Percentiles rank a stretch among this genome's conserved stretches.
Evolutionary conservation across 1,140 invertebrate genomes (phyloP).

Genomic region (Lordiphosa stackelbergi): DNA sequence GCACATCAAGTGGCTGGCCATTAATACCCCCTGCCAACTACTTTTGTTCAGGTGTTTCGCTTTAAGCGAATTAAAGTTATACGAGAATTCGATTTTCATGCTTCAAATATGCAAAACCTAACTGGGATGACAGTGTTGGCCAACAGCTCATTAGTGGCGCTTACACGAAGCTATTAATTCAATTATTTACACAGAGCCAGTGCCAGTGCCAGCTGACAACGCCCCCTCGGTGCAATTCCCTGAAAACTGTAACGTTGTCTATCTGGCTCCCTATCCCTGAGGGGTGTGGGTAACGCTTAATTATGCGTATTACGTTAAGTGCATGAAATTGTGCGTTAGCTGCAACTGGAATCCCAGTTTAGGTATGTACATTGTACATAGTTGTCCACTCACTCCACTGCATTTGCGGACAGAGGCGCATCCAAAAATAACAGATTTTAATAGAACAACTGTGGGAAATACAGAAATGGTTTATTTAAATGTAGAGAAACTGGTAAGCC

Average conservation of each 20-base stretch:
- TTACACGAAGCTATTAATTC: conserved; percentile 67
- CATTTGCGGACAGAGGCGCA: too few relatives aligned
- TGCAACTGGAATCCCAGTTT: conserved; percentile 41
- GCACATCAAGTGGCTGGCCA: too few relatives aligned
- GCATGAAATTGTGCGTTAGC: conserved; percentile 12
- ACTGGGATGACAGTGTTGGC: background rate
- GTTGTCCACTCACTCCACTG: too few relatives aligned
- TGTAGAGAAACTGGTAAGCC: too few relatives aligned
- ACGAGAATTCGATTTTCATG: too few relatives aligned
- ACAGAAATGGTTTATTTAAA: too few relatives aligned
- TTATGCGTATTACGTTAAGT: conserved; percentile 58
- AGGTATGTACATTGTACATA: background rate
- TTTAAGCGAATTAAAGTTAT: too few relatives aligned
- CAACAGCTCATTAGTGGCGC: conserved; percentile 62
- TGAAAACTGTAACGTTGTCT: conserved; percentile 33
- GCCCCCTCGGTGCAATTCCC: conserved; percentile 25
- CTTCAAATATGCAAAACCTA: too few relatives aligned
- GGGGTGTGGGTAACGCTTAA: conserved; percentile 32
- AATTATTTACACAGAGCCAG: conserved; percentile 58
- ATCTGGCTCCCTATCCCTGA: background rate
- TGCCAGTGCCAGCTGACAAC: conserved; percentile 37
- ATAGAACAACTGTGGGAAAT: too few relatives aligned
- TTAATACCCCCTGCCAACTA: too few relatives aligned
- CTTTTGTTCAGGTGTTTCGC: too few relatives aligned
- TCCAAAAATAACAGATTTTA: too few relatives aligned